Evolutionary conservation across 1,140 invertebrate genomes (phyloP).

Genomic region (Calephelis virginiensis): DNA sequence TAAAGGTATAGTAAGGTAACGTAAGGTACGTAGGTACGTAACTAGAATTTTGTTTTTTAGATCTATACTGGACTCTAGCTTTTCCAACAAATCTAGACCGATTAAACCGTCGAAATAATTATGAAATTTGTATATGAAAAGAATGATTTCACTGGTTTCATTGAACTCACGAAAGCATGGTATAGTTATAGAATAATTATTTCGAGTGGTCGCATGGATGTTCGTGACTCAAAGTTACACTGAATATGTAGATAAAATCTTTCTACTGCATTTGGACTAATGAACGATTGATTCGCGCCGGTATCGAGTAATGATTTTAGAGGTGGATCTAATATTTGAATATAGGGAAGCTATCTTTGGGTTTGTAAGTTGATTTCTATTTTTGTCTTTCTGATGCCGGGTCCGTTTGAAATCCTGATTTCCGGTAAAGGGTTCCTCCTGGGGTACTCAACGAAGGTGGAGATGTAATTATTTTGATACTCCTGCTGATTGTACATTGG

Average conservation of each 20-base stretch:
- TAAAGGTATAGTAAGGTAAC: too few relatives aligned
- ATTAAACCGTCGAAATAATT: slow-evolving; percentile 23
- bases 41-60: too few relatives aligned
- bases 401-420: slow-evolving; percentile 18
- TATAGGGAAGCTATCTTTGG: slow-evolving; percentile 23
- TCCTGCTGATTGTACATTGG: background rate
- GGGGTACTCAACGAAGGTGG: background rate
- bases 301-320: slow-evolving; percentile 26
- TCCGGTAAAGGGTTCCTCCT: background rate
- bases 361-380: slow-evolving; percentile 29
- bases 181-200: slow-evolving; percentile 21
- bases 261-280: slow-evolving; percentile 22
- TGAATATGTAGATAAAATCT: slow-evolving; percentile 18
- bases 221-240: slow-evolving; percentile 22
- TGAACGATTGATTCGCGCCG: slow-evolving; percentile 22
- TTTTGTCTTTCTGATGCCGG: slow-evolving; percentile 21
- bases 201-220: slow-evolving; percentile 20
- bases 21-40: too few relatives aligned
- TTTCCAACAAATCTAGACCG: slow-evolving; percentile 25
- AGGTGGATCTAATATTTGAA: slow-evolving; percentile 26
- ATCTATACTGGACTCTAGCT: too few relatives aligned
- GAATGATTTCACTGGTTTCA: slow-evolving; percentile 5
- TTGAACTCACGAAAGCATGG: slow-evolving; percentile 22
- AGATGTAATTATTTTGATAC: background rate
- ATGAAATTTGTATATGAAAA: slow-evolving; percentile 26